phyloP scores from a whole-genome alignment of 2,888 invertebrate genomes.

The Sesamia inferens region DNA sequence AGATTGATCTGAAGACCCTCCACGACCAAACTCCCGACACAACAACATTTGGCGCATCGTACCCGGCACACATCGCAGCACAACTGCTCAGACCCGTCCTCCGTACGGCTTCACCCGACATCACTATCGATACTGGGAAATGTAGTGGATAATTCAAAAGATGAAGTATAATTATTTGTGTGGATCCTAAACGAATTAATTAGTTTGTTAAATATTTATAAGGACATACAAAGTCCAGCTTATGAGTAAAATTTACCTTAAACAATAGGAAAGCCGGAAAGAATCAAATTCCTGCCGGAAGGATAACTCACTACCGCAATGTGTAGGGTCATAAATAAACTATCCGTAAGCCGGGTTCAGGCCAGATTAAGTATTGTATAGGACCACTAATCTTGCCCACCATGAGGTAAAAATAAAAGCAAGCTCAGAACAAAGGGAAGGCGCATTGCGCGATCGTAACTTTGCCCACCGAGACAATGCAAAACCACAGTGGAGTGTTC shows the following conservation, averaged over 20 bases:
- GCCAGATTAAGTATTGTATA: conserved; percentile 44
- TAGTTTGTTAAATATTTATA: background rate
- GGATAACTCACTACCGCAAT: conserved; percentile 30
- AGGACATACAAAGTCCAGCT: background rate
- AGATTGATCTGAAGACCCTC: too few relatives aligned
- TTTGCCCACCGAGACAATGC: conserved; percentile 56
- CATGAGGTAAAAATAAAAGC: conserved; percentile 48
- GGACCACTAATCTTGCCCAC: conserved; percentile 46
- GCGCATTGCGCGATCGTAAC: conserved; percentile 67
- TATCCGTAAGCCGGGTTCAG: conserved; percentile 39
- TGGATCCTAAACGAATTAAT: background rate
- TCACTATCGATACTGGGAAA: background rate
- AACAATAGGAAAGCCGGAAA: conserved; percentile 23
- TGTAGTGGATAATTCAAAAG: background rate
- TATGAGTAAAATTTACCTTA: conserved; percentile 6
- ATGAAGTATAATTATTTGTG: too few relatives aligned
- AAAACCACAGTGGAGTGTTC: conserved; percentile 57
- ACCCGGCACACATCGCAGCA: too few relatives aligned
- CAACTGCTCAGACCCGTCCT: too few relatives aligned
- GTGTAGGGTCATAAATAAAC: conserved; percentile 53
- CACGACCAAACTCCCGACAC: too few relatives aligned
- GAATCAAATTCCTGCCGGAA: conserved; percentile 43
- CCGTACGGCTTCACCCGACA: too few relatives aligned
- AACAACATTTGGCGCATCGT: too few relatives aligned
- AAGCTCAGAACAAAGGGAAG: conserved; percentile 51